These are phyloP conservation scores for Anguilla marmorata DNA, from an alignment of 2,797 vertebrate genomes.

Conservation along the genomic window DNA sequence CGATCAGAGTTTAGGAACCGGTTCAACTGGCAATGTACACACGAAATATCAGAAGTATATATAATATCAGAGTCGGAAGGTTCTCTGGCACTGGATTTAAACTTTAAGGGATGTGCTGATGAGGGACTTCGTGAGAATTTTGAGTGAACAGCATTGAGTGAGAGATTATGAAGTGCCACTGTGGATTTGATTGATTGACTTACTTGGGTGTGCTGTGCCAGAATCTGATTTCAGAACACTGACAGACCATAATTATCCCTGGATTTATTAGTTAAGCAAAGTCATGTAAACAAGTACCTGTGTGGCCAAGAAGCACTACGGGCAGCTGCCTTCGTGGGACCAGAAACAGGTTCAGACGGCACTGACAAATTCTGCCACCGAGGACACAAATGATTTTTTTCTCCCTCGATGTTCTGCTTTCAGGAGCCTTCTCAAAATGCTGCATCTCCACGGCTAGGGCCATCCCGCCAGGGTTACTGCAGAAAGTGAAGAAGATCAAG, in stretches of 20 bases:
- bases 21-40: too few relatives aligned
- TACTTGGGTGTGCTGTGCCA: not conserved
- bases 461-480: accelerated
- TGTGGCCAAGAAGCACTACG: not conserved
- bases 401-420: not conserved
- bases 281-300: not conserved
- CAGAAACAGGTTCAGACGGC: not conserved
- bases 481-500: accelerated
- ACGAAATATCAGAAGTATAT: too few relatives aligned
- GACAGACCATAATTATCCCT: not conserved
- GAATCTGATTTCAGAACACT: not conserved
- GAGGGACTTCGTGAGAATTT: not conserved
- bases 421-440: slow-evolving; percentile 58
- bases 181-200: not conserved
- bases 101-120: too few relatives aligned
- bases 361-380: not conserved
- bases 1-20: not conserved
- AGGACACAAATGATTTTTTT: not conserved
- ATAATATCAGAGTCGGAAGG: too few relatives aligned
- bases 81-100: too few relatives aligned
- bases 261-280: not conserved
- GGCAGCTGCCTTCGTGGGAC: not conserved
- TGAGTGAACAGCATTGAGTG: not conserved
- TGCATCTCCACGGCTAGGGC: slow-evolving; percentile 34
- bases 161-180: not conserved